Base-by-base conservation (phyloP, 2,797 vertebrate genomes). In the Pelodytes ibericus region DNA sequence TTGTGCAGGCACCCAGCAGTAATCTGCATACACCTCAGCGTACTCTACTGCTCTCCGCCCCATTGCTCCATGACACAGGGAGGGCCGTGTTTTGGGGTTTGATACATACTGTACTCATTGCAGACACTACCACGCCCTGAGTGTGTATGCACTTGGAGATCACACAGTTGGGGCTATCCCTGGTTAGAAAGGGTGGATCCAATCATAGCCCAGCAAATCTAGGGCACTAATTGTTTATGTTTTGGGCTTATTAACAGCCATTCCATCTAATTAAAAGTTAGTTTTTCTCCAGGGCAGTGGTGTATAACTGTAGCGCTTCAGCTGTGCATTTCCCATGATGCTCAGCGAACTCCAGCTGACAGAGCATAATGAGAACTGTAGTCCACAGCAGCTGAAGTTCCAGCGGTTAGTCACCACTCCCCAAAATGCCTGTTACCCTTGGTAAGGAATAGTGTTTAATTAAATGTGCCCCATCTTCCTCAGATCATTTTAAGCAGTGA, bases 1-100 rank as follows among this genome's bases (percentile, higher is more conserved):
- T 49, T 20, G 16, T 15, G 36, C n/a, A 59, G 29, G 22, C 9
- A 44, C 3, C 22, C 29, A 29, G 49, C n/a, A 59, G 36, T 51
- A 9, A 29, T 71, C n/a, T 33, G 22, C 61, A 72, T 65, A 3
- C 53, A 65, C 75, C 68, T 77, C 61, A n/a, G 36, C 1, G 58
- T 25, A 30, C 30, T 13, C 61, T 61, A 44, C 27, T 36, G 26
- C 16, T 33, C 27, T 64, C 41, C 24, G 24, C 74, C 75, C 68
- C 30, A 4, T 15, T 18, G 22, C 59, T 67, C 24, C 51, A 60
- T 67, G 62, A 59, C 75, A 66, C n/a, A 30, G 41, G 41, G 69
- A 66, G 75, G 69, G 69, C 25, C 20, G 29, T 75, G 74, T 53
- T 69, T 75, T 66, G 72, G 72, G 63, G 53, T 75, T 24, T 31